Evolutionary conservation across 2,888 invertebrate species (phyloP), one percentile per base, ranked within the genome.

Genomic region (Cosmia trapezina): DNA sequence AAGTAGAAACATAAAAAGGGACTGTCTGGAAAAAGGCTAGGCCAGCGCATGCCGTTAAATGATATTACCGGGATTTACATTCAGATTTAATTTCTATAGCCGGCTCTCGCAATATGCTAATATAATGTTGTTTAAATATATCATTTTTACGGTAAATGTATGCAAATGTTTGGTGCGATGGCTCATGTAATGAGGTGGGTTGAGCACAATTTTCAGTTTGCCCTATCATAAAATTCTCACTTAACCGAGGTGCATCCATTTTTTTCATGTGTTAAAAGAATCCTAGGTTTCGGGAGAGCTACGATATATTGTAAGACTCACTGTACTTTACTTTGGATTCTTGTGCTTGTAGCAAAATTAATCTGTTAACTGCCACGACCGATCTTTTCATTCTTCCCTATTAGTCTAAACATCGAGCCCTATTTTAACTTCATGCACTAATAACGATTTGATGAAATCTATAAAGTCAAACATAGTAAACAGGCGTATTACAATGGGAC

Each of bases 41-140:
- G 65, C 62, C 75, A 70, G 78, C 74, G 80, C 79, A 79, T 33
- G 14, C 28, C 60, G 49, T 54, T 87, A 85, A 89, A 88, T 80
- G 84, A 84, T 87, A 90, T 85, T 88, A 87, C 81, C 22, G 70
- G 86, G 88, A 86, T 88, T 88, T 88, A 86, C 81, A 86, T 86
- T 80, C 81, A 72, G 80, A 83, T 87, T 89, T 87, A 88, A 88
- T 88, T 89, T 87, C 82, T 84, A 83, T 82, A 71, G 80, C 69
- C 72, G 62, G 74, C 77, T 81, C 68, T 79, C 83, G 74, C 80
- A 84, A 70, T 84, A 85, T 87, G 86, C 79, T 82, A 85, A 86
- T 81, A 70, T 73, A 76, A 69, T 59, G 64, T 74, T 79, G 81
- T 80, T 49, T 64, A 72, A 73, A 74, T 86, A 74, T 78, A 76